Evolutionary conservation across 2,797 vertebrate genomes (phyloP).

Genomic region (Bryconaethiops microstoma): DNA sequence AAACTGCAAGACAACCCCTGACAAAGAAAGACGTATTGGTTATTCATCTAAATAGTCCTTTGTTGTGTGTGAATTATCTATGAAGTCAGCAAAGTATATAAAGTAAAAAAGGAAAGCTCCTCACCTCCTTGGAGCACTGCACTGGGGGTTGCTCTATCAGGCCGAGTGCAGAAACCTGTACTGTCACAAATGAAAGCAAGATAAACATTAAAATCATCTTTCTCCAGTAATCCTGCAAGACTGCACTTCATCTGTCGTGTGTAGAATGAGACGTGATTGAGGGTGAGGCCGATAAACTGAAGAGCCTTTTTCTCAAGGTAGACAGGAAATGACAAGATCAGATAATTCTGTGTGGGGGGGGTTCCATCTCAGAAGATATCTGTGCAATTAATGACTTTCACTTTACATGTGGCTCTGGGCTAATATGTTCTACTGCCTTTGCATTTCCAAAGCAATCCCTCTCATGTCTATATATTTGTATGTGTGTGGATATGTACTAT

Average conservation of each 20-base stretch:
- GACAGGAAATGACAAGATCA: conserved; percentile 50
- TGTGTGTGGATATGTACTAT: no score
- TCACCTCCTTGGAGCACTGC: conserved; percentile 70
- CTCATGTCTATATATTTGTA: no score
- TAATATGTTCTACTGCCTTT: not conserved
- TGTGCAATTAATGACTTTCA: not conserved
- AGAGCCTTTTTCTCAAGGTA: not conserved
- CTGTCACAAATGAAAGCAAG: conserved; percentile 25
- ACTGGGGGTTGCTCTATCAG: conserved; percentile 50
- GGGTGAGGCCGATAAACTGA: not conserved
- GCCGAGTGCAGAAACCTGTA: conserved; percentile 51
- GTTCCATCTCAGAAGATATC: not conserved
- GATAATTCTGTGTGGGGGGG: conserved; percentile 12
- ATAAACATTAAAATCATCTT: conserved; percentile 6
- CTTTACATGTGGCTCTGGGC: not conserved
- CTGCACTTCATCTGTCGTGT: not conserved
- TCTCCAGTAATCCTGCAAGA: not conserved
- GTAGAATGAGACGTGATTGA: not conserved
- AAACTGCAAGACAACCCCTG: conserved; percentile 65
- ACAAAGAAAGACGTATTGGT: not conserved
- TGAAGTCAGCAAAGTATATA: not conserved
- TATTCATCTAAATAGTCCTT: not conserved
- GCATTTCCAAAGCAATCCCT: no score
- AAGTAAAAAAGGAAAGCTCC: not conserved
- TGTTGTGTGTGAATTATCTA: not conserved